phyloP scores from a whole-genome alignment of 1,140 invertebrate genomes.

The Branchinecta lindahli region DNA sequence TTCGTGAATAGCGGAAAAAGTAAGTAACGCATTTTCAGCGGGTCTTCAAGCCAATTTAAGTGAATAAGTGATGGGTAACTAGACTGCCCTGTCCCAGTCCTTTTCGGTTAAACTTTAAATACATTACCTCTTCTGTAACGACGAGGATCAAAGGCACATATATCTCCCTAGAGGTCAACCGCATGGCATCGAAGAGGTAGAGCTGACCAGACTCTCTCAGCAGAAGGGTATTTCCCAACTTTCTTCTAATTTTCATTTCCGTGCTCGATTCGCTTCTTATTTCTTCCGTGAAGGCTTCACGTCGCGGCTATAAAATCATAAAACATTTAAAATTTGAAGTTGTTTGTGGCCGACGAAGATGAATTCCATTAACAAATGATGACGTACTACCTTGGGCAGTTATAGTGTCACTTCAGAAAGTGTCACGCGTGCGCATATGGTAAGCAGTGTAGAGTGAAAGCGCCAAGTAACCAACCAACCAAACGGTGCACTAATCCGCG shows the following conservation, averaged over 20 bases:
- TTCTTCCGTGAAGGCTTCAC: neutral
- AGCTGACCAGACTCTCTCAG: neutral
- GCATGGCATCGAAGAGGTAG: neutral
- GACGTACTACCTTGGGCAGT: no score
- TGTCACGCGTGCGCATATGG: no score
- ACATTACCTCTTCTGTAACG: neutral
- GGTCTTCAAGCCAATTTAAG: neutral
- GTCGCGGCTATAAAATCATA: neutral
- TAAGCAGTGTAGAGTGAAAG: no score
- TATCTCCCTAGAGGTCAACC: neutral
- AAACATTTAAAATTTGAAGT: no score
- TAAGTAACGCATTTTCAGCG: neutral
- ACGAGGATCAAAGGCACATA: neutral
- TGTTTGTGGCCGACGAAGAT: no score
- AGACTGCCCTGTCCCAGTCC: no score
- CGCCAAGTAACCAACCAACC: no score
- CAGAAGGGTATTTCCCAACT: neutral
- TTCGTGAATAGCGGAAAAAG: neutral
- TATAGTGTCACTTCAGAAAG: no score
- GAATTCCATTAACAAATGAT: no score
- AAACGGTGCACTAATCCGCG: no score
- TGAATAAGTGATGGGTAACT: no score
- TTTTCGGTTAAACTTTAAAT: no score
- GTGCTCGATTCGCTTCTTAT: neutral
- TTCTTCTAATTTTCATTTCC: neutral